Percentiles rank a stretch among this genome's conserved stretches.
phyloP scores from a whole-genome alignment of 2,797 vertebrate genomes.

The Tauraco hartlaubi region DNA sequence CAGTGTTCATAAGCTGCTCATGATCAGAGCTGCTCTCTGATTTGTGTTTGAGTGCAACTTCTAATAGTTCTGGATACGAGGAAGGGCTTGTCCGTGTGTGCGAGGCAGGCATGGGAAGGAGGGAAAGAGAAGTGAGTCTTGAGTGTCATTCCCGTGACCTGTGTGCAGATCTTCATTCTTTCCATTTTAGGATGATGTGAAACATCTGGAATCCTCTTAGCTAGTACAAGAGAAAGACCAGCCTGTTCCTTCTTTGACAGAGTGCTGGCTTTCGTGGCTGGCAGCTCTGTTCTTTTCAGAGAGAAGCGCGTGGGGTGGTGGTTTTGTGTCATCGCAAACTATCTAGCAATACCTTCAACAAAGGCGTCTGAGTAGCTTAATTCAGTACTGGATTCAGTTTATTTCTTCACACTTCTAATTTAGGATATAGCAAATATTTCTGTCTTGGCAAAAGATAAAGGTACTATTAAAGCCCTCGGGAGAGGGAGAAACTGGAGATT shows the following conservation, averaged over 20 bases:
- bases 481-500: conserved; percentile 14
- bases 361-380: neutral
- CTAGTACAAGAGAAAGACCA: neutral
- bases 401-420: conserved; percentile 24
- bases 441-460: conserved; percentile 42
- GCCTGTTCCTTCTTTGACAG: conserved; percentile 14
- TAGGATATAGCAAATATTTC: conserved; percentile 13
- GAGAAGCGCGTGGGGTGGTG: neutral
- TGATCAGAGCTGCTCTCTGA: neutral
- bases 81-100: neutral
- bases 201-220: conserved; percentile 42
- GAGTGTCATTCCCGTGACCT: conserved; percentile 24
- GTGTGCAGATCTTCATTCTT: conserved; percentile 24
- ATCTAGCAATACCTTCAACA: neutral
- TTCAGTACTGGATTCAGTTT: neutral
- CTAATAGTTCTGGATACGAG: neutral
- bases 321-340: neutral
- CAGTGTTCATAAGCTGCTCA: neutral
- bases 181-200: conserved; percentile 61
- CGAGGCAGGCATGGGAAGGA: neutral
- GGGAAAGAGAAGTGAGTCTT: neutral
- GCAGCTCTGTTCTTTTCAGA: conserved; percentile 16
- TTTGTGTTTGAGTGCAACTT: neutral
- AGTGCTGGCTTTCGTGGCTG: conserved; percentile 19
- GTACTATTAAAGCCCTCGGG: neutral